Base-by-base conservation (phyloP, 2,888 invertebrate genomes). In the Andricus curvator region DNA sequence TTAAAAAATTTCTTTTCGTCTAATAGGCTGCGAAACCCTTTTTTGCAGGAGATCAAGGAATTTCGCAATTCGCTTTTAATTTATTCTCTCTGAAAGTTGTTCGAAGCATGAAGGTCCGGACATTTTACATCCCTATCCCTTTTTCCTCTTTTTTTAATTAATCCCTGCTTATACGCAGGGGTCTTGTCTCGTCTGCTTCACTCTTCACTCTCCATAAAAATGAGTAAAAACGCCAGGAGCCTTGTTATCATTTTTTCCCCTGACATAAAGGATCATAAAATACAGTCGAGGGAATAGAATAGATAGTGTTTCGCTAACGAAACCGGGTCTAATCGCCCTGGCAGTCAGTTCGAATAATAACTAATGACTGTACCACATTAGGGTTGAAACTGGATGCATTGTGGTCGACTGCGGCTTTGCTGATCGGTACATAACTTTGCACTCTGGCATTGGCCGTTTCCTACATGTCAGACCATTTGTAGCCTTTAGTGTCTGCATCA, bases 361-460 rank as follows among this genome's bases (percentile, higher is more conserved):
- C 84, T 85, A 88, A 88, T 83, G 87, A 86, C 86, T 78, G 81
- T 66, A 62, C 80, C 84, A 82, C 86, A 84, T 86, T 88, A 86
- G 85, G 85, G 80, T 80, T 78, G 79, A 67, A n/a, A 2, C n/a
- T 56, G 56, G 56, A 56, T 44, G 77, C 83, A 80, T 81, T 82
- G 86, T 77, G 84, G 86, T 86, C 86, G 83, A 83, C 81, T 79
- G 80, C 78, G 65, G 37, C 37, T 77, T 41, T 74, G 25, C 33
- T 81, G 86, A 87, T 87, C 86, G 82, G 84, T 86, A 89, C 89
- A 88, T 88, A 88, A 89, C 85, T 88, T 87, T 86, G 88, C 87
- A 89, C 89, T 88, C 81, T 78, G 84, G 84, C 80, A 76, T 78
- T n/a, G 20, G n/a, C 56, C n/a, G 3, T 56, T n/a, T 66, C 76